A percentile compares a stretch with the other conserved stretches of the same genome.
Conservation (phyloP, 2,113 vertebrate species). For the Phaethornis superciliosus region DNA sequence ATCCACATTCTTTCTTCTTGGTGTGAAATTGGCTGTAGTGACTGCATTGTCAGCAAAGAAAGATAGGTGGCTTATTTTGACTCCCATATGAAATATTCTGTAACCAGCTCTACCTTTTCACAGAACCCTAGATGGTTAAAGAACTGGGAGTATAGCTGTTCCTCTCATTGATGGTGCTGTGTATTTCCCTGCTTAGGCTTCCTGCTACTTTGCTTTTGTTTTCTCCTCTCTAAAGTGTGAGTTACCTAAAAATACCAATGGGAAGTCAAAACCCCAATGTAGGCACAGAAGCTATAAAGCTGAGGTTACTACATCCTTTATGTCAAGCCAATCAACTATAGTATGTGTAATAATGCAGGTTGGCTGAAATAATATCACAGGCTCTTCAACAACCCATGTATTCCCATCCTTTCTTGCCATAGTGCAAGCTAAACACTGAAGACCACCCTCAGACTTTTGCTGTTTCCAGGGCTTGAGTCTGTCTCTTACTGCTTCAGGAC, state of each 20-base stretch:
- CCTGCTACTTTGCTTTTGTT: not conserved
- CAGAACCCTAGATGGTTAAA: not conserved
- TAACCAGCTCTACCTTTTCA: not conserved
- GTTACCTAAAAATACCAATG: not conserved
- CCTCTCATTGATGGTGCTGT: not conserved
- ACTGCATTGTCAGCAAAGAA: not conserved
- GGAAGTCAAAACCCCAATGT: not conserved
- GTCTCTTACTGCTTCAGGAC: not conserved
- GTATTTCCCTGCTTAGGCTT: not conserved
- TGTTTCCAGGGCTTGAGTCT: not conserved
- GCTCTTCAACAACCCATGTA: accelerated
- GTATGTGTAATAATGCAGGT: not conserved
- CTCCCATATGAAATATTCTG: not conserved
- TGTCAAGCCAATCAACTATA: not conserved
- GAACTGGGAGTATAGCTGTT: not conserved
- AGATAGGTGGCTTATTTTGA: not conserved
- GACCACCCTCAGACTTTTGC: not conserved
- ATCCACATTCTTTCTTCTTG: not conserved
- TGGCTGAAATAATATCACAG: not conserved
- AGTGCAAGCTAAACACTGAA: not conserved
- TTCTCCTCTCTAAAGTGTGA: not conserved
- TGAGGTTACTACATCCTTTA: not conserved
- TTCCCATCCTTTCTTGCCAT: not conserved
- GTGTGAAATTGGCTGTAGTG: not conserved
- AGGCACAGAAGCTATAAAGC: not conserved